phyloP scores from a whole-genome alignment of 2,113 vertebrate species.

The Campylomormyrus tamandua region DNA sequence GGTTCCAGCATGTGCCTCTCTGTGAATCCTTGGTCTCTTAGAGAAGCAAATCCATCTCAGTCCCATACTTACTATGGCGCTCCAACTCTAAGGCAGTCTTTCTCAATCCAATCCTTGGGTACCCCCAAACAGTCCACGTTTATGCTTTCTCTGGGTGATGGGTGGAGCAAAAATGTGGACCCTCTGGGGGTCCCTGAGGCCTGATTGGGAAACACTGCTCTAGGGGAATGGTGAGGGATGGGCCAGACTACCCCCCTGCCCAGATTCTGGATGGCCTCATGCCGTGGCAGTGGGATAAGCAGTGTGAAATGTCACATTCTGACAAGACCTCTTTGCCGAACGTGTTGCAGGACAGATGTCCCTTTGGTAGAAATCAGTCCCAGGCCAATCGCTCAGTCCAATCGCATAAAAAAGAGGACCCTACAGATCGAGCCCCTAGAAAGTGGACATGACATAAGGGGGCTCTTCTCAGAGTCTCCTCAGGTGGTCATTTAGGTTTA shows the following conservation, averaged over 20 bases:
- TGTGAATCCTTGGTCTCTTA: neutral
- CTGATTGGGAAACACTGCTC: neutral
- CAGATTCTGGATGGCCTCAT: neutral
- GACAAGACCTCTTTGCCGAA: neutral
- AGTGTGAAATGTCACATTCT: neutral
- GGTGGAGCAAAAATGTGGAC: neutral
- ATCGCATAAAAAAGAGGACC: neutral
- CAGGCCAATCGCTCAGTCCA: neutral
- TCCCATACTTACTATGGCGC: neutral
- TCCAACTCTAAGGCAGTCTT: neutral
- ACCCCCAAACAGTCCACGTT: neutral
- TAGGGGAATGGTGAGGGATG: neutral
- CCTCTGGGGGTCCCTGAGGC: neutral
- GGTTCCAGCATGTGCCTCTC: neutral
- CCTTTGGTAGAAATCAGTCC: neutral
- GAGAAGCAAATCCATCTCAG: neutral
- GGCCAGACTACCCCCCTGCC: neutral
- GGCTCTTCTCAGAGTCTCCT: neutral
- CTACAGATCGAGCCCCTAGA: neutral
- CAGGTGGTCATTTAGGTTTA: neutral
- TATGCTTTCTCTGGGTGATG: neutral
- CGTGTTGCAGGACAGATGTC: neutral
- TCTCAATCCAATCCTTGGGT: neutral
- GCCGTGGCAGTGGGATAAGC: neutral
- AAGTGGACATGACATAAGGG: neutral